These are phyloP conservation scores for Oreonectes daqikongensis DNA, from an alignment of 2,797 vertebrate genomes.

Conservation along the genomic window DNA sequence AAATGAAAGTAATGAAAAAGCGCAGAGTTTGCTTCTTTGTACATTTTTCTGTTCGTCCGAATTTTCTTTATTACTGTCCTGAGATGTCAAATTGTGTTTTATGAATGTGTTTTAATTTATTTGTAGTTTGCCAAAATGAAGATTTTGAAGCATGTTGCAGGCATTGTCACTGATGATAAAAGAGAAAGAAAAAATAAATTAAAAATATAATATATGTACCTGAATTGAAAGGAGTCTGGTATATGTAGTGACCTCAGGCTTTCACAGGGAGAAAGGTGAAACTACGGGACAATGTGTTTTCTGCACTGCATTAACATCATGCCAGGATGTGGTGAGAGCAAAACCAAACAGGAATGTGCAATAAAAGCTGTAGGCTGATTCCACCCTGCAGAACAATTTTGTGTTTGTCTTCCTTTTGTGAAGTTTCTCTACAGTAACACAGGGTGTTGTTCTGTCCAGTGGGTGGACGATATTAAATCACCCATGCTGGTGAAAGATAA, in stretches of 20 bases:
- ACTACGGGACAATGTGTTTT: conserved; percentile 57
- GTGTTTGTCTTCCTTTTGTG: conserved; percentile 49
- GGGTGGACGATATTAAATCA: conserved; percentile 30
- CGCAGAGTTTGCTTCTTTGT: conserved; percentile 71
- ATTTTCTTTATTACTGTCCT: conserved; percentile 71
- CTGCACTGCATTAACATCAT: conserved; percentile 66
- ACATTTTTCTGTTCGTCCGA: conserved; percentile 68
- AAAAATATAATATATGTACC: conserved; percentile 63
- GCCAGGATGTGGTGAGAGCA: conserved; percentile 72
- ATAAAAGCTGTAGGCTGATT: conserved; percentile 85
- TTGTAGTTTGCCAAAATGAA: conserved; percentile 83
- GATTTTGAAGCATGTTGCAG: conserved; percentile 78
- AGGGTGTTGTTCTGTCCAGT: conserved; percentile 11
- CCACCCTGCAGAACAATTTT: conserved; percentile 63
- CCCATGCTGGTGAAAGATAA: conserved; percentile 30
- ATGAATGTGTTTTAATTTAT: conserved; percentile 85
- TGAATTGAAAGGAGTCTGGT: conserved; percentile 64
- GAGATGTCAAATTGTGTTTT: conserved; percentile 74
- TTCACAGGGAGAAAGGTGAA: conserved; percentile 49
- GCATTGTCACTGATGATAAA: conserved; percentile 74
- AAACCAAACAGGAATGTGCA: conserved; percentile 88
- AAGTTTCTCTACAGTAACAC: conserved; percentile 16
- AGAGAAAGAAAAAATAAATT: conserved; percentile 59
- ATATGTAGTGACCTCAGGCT: conserved; percentile 59
- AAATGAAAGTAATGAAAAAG: conserved; percentile 70